Evolutionary conservation across 2,797 vertebrate species (phyloP).

Genomic region (Macroramphosus scolopax): DNA sequence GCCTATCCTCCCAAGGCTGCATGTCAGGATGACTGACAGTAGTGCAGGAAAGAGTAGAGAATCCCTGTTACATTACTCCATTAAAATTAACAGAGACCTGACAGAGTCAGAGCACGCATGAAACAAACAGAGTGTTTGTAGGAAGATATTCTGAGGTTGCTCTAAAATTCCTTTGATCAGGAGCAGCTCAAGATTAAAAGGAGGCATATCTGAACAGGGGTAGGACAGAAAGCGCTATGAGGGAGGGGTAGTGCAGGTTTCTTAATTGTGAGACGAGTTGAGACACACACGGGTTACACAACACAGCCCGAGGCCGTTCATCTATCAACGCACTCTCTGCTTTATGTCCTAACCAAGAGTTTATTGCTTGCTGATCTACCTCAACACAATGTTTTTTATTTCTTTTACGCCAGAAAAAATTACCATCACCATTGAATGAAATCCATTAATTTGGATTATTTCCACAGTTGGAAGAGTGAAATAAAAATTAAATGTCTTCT

Average conservation of each 20-base stretch:
- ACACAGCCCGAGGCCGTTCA: too few species aligned
- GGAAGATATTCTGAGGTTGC: constrained; percentile 61
- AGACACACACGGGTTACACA: too few species aligned
- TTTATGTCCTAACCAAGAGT: too few species aligned
- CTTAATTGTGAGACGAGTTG: constrained; percentile 22
- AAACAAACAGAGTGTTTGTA: constrained; percentile 51
- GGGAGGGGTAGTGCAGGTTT: too few species aligned
- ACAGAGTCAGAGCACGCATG: constrained; percentile 28
- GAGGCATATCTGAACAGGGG: constrained; percentile 24
- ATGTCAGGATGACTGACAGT: constrained; percentile 39
- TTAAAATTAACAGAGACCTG: constrained; percentile 29
- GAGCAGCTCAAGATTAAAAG: constrained; percentile 44
- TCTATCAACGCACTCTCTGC: too few species aligned
- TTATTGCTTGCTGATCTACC: too few species aligned
- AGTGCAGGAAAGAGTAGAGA: constrained; percentile 10
- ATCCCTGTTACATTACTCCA: constrained; percentile 35
- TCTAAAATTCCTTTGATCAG: constrained; percentile 67
- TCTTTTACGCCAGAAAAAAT: too few species aligned
- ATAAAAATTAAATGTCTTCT: too few species aligned
- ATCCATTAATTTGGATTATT: too few species aligned
- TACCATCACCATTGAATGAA: too few species aligned
- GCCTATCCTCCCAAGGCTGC: constrained; percentile 33
- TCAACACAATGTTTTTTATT: too few species aligned
- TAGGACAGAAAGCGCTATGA: constrained; percentile 14
- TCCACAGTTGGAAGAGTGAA: too few species aligned